Percentiles rank a stretch among this genome's conserved stretches.
phyloP scores from a whole-genome alignment of 2,113 vertebrate genomes.

The Nannospalax galili region DNA sequence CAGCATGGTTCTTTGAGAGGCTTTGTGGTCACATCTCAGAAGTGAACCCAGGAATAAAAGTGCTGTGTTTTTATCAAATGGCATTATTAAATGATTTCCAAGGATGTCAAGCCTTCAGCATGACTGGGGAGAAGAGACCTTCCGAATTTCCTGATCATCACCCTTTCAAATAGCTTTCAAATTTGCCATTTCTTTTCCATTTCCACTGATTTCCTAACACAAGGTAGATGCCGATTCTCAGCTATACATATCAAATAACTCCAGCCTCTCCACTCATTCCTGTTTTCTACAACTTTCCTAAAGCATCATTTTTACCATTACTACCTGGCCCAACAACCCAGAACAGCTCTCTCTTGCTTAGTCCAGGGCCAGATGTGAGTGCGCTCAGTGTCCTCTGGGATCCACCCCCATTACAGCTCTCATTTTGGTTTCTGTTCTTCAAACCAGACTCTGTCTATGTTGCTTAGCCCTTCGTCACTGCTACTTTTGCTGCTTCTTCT shows the following conservation, averaged over 20 bases:
- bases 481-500: background rate
- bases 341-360: background rate
- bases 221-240: background rate
- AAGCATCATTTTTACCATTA: background rate
- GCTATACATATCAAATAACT: background rate
- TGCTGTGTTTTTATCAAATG: background rate
- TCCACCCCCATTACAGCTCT: too few relatives aligned
- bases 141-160: background rate
- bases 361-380: background rate
- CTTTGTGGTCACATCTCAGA: background rate
- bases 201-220: constrained; percentile 8
- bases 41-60: constrained; percentile 36
- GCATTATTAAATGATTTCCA: background rate
- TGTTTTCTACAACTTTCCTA: constrained; percentile 3
- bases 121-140: background rate
- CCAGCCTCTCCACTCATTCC: background rate
- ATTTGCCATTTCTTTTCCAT: constrained; percentile 4
- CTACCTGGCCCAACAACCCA: background rate
- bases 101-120: background rate
- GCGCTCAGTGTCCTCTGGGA: background rate
- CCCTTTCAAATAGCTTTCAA: background rate
- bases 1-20: background rate
- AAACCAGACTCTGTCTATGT: background rate
- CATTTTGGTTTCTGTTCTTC: background rate
- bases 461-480: background rate